Evolutionary conservation across 2,113 vertebrate species (phyloP).

Genomic region (Hydrochoerus hydrochaeris): DNA sequence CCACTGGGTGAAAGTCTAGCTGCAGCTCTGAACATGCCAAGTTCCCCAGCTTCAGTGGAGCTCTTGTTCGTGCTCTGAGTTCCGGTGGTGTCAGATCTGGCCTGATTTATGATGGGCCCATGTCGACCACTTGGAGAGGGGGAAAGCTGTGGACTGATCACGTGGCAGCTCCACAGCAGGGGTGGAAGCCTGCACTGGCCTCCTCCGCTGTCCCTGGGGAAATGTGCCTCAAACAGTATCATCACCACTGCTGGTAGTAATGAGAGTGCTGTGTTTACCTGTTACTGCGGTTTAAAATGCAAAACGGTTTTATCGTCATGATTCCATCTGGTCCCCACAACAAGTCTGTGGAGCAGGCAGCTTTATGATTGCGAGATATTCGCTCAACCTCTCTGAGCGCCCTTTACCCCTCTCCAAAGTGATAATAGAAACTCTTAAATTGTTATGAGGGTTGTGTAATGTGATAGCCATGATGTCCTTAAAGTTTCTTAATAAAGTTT

Average conservation of each 20-base stretch:
- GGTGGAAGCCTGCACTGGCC: not conserved
- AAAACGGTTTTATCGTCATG: not conserved
- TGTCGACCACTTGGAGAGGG: not conserved
- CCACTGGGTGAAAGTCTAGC: not conserved
- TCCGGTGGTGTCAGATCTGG: accelerated
- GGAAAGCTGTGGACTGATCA: not conserved
- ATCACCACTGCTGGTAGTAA: accelerated
- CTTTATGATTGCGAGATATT: not conserved
- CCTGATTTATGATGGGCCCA: not conserved
- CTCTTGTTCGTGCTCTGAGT: not conserved
- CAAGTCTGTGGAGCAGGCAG: not conserved
- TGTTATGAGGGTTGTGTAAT: not conserved
- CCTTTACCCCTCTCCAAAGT: not conserved
- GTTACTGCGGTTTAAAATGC: not conserved
- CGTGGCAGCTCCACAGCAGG: too few species aligned
- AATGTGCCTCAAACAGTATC: too few species aligned
- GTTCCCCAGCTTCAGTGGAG: not conserved
- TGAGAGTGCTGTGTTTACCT: not conserved
- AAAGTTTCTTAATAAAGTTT: not conserved
- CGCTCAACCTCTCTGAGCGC: not conserved
- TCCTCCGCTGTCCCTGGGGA: not conserved
- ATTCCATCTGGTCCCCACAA: not conserved
- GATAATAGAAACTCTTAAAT: not conserved
- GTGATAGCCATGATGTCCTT: accelerated
- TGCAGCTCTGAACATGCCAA: not conserved